Evolutionary conservation across 2,113 vertebrate genomes (phyloP).

Genomic region (Machaerirhynchus nigripectus): DNA sequence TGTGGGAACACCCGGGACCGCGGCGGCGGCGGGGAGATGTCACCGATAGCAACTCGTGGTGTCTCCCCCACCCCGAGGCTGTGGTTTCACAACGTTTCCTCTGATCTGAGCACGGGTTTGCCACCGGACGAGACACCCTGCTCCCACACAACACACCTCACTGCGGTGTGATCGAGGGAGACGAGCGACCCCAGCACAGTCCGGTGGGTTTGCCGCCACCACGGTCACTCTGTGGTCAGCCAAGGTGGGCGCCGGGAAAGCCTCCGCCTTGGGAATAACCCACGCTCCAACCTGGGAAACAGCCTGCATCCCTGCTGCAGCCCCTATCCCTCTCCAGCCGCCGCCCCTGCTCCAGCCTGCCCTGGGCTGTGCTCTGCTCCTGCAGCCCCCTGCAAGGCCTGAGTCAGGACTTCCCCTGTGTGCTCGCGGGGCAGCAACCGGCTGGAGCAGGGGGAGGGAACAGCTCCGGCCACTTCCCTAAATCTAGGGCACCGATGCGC

Average conservation of each 20-base stretch:
- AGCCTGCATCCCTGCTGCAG: background rate
- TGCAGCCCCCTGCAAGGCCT: background rate
- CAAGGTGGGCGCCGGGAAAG: fast-evolving
- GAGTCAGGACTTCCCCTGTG: background rate
- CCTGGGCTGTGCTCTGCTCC: background rate
- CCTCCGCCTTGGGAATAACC: background rate
- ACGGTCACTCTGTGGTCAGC: fast-evolving
- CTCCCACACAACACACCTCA: background rate
- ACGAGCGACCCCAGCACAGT: fast-evolving
- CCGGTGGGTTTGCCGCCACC: background rate
- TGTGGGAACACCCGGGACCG: background rate
- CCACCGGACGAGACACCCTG: background rate
- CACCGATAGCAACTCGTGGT: background rate
- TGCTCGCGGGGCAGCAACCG: background rate
- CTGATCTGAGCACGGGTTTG: constrained; percentile 14
- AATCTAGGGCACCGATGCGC: fast-evolving
- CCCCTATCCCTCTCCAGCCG: too few relatives aligned
- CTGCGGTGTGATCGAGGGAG: background rate
- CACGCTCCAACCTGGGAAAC: fast-evolving
- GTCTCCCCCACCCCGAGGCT: background rate
- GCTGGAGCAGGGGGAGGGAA: background rate
- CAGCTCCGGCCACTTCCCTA: background rate
- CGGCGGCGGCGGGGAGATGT: background rate
- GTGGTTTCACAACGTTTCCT: constrained; percentile 30
- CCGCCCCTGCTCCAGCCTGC: background rate